Evolutionary conservation across 2,113 vertebrate species (phyloP).

Genomic region (Halichoeres trimaculatus): DNA sequence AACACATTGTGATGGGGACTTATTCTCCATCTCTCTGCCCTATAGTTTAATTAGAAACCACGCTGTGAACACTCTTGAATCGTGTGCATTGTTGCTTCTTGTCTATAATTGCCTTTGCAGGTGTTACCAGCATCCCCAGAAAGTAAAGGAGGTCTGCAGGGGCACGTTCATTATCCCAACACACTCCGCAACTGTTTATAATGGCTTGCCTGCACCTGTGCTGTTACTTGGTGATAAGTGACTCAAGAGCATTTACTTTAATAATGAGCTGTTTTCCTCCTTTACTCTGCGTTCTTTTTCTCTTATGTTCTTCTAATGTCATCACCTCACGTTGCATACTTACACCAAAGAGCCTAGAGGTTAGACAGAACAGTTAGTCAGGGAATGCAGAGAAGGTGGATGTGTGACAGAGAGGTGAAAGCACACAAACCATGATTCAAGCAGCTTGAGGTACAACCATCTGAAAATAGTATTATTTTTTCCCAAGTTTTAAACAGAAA

Average conservation of each 20-base stretch:
- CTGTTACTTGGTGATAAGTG: constrained; percentile 77
- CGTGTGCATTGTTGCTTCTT: constrained; percentile 52
- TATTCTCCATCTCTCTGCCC: constrained; percentile 41
- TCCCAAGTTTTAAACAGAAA: no score
- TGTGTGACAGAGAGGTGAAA: no score
- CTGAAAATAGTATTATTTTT: no score
- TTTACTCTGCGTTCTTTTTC: constrained; percentile 21
- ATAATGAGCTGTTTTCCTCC: constrained; percentile 64
- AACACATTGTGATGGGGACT: constrained; percentile 45
- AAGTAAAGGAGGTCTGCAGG: constrained; percentile 61
- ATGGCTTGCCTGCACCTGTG: constrained; percentile 65
- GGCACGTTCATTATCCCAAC: constrained; percentile 65
- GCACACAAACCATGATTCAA: constrained; percentile 2
- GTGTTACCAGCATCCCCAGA: constrained; percentile 55
- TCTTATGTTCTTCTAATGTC: constrained; percentile 3
- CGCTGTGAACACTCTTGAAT: constrained; percentile 49
- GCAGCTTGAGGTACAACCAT: constrained; percentile 22
- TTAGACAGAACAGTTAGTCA: constrained; percentile 14
- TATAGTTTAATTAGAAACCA: constrained; percentile 71
- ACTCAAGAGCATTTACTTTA: constrained; percentile 65
- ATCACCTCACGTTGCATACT: constrained; percentile 18
- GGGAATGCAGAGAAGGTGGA: no score
- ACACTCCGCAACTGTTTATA: constrained; percentile 62
- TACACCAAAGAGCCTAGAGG: constrained; percentile 7
- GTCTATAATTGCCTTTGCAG: constrained; percentile 72